These are phyloP conservation scores for Arion vulgaris DNA, from an alignment of 1,140 invertebrate genomes.

Conservation along the genomic window DNA sequence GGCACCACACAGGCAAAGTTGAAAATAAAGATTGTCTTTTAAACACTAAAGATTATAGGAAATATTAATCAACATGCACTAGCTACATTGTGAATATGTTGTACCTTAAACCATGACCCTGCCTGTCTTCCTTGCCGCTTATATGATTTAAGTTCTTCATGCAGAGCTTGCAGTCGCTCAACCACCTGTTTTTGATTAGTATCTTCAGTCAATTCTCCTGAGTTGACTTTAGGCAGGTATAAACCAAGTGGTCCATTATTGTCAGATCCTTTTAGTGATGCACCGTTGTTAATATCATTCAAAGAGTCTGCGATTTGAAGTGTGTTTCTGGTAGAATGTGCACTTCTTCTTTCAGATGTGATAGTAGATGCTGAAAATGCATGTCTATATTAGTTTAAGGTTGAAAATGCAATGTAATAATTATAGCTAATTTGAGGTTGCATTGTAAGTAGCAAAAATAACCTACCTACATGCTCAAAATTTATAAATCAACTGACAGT, in stretches of 20 bases:
- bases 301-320: neutral
- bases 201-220: constrained; percentile 55
- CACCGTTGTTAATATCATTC: neutral
- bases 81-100: neutral
- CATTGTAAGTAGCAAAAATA: no score
- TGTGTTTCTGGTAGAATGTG: neutral
- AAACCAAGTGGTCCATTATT: constrained; percentile 42
- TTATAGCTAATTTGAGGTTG: no score
- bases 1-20: no score
- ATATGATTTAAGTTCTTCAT: constrained; percentile 53
- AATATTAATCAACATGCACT: no score
- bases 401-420: neutral
- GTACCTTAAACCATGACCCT: constrained; percentile 41
- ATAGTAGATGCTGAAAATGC: neutral
- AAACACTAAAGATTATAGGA: no score
- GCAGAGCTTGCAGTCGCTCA: constrained; percentile 51
- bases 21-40: no score
- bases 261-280: neutral
- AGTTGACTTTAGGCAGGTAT: constrained; percentile 42
- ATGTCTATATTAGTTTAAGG: neutral
- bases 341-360: neutral
- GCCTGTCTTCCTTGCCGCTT: constrained; percentile 37
- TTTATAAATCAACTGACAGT: no score
- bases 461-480: no score
- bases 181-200: constrained; percentile 54